These are phyloP conservation scores for Goniozus legneri DNA, from an alignment of 1,140 invertebrate species.

Conservation along the genomic window DNA sequence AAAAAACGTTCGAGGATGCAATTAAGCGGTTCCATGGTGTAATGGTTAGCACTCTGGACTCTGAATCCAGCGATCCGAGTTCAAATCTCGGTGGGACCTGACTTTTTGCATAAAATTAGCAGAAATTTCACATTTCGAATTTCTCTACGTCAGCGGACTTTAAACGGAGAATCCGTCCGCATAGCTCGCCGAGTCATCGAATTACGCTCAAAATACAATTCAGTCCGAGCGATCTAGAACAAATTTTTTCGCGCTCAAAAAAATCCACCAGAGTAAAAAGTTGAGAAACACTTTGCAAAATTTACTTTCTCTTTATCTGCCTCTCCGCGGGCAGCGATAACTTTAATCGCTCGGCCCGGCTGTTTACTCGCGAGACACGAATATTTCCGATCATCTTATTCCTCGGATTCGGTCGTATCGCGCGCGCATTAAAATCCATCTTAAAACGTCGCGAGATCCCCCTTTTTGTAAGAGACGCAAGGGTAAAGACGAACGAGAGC, in stretches of 20 bases:
- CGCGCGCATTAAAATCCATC: slow-evolving; percentile 21
- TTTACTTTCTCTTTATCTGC: too few species aligned
- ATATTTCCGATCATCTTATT: not conserved
- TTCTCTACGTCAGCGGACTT: too few species aligned
- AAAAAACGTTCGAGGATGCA: too few species aligned
- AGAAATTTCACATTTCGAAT: too few species aligned
- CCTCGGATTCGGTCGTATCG: not conserved
- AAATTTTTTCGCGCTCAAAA: too few species aligned
- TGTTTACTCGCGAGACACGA: not conserved
- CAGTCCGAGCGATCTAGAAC: too few species aligned
- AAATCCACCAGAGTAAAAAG: too few species aligned
- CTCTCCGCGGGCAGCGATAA: not conserved
- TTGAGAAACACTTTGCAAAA: too few species aligned
- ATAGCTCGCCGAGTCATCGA: too few species aligned
- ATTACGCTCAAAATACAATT: too few species aligned
- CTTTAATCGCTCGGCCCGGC: not conserved
- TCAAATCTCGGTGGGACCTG: slow-evolving; percentile 80
- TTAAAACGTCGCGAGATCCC: slow-evolving; percentile 12
- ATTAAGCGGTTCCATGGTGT: slow-evolving; percentile 74
- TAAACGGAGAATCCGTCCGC: too few species aligned
- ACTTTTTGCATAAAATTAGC: not conserved
- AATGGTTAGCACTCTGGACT: slow-evolving; percentile 90
- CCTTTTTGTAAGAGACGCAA: not conserved
- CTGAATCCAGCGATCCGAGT: slow-evolving; percentile 87
- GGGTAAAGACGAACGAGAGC: not conserved